Evolutionary conservation across 1,140 invertebrate species (phyloP).

Genomic region (Latrodectus geometricus): DNA sequence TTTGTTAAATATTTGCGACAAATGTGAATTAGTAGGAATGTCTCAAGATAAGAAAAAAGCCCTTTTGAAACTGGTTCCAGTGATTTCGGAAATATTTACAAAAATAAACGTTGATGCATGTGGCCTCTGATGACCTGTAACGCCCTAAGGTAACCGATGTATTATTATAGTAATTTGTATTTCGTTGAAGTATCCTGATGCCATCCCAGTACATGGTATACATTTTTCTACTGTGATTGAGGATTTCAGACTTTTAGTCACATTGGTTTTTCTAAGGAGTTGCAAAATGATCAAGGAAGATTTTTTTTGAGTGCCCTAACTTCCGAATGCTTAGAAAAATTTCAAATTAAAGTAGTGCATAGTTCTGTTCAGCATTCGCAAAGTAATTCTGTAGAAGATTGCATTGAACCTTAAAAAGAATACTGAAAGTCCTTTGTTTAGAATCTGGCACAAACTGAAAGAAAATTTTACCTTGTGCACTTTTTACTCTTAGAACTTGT

Average conservation of each 20-base stretch:
- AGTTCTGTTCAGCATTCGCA: neutral
- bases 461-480: neutral
- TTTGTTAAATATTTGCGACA: too few species aligned
- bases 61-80: too few species aligned
- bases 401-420: too few species aligned
- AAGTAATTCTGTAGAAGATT: neutral
- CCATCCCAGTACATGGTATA: neutral
- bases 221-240: neutral
- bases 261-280: neutral
- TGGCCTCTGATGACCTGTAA: conserved; percentile 11
- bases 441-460: neutral
- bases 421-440: neutral
- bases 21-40: too few species aligned
- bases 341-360: neutral
- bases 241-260: neutral
- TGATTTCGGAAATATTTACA: too few species aligned
- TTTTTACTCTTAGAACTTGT: neutral
- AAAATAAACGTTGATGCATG: too few species aligned
- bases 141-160: neutral
- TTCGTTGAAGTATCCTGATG: conserved; percentile 14
- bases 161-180: conserved; percentile 20
- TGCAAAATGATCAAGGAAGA: neutral
- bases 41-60: too few species aligned
- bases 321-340: neutral
- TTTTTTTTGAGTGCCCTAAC: neutral